These are phyloP conservation scores for Adoxophyes honmai DNA, from an alignment of 1,140 invertebrate species.

Conservation along the genomic window DNA sequence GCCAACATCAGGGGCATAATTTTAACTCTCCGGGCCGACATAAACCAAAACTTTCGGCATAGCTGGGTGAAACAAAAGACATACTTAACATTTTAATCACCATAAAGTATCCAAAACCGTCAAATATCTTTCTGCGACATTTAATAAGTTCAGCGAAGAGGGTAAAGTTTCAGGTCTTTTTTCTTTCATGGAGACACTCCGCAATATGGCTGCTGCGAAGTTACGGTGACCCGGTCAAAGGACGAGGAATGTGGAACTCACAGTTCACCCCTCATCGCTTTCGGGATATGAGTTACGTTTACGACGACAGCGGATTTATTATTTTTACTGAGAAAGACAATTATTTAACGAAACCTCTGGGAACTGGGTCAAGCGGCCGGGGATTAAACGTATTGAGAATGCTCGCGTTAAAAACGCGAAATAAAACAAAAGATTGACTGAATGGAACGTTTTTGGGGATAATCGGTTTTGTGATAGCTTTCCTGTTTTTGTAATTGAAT, in stretches of 20 bases:
- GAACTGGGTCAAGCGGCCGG: conserved; percentile 19
- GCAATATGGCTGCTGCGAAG: conserved; percentile 46
- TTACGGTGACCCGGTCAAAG: conserved; percentile 40
- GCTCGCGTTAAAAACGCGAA: too few relatives aligned
- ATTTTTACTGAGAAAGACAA: conserved; percentile 4
- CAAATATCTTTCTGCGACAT: conserved; percentile 28
- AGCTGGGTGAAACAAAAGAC: conserved; percentile 16
- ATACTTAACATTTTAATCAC: conserved; percentile 26
- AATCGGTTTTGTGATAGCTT: too few relatives aligned
- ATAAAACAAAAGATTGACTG: too few relatives aligned
- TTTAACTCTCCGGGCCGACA: not conserved
- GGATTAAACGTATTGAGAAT: too few relatives aligned
- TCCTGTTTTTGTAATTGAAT: too few relatives aligned
- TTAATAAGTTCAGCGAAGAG: conserved; percentile 40
- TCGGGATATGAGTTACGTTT: conserved; percentile 28
- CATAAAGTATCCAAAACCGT: conserved; percentile 24
- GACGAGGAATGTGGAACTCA: conserved; percentile 32
- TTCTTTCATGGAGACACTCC: conserved; percentile 46
- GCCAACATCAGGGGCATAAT: not conserved
- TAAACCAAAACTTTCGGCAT: not conserved
- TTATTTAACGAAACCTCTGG: conserved; percentile 14
- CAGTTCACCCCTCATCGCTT: conserved; percentile 30
- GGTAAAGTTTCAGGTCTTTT: conserved; percentile 50
- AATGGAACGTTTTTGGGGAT: too few relatives aligned
- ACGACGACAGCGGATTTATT: conserved; percentile 8